A percentile compares a stretch with the other conserved stretches of the same genome.
Conservation (phyloP, 2,797 vertebrate species). For the Cyclura pinguis region DNA sequence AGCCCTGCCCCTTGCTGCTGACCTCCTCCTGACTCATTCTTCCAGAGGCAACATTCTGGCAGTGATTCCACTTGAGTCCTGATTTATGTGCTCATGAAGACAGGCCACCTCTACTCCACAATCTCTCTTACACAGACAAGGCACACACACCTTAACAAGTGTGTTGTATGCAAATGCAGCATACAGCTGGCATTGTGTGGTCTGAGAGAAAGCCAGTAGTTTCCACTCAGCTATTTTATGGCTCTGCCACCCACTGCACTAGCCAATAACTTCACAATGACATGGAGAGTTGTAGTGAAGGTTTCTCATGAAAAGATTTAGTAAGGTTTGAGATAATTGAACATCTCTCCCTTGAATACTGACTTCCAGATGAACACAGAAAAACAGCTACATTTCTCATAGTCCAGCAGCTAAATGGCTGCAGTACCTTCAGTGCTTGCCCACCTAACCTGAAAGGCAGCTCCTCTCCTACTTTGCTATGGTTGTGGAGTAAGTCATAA, state of each 20-base stretch:
- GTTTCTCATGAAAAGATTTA: constrained; percentile 78
- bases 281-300: constrained; percentile 74
- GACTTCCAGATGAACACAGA: constrained; percentile 71
- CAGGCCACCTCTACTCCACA: not conserved
- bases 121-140: too few species aligned
- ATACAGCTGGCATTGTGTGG: not conserved
- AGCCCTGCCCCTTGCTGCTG: too few species aligned
- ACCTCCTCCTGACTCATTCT: not conserved
- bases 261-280: constrained; percentile 73
- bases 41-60: fast-evolving
- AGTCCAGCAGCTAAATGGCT: constrained; percentile 69
- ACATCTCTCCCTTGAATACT: constrained; percentile 71
- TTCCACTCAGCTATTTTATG: constrained; percentile 62
- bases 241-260: not conserved
- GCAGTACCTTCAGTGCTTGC: constrained; percentile 41
- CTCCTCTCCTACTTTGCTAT: constrained; percentile 1
- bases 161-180: not conserved
- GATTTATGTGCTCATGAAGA: constrained; percentile 7
- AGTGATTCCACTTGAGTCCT: not conserved
- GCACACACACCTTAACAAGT: not conserved
- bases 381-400: constrained; percentile 75
- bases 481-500: not conserved
- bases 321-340: constrained; percentile 76
- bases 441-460: not conserved
- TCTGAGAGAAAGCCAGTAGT: constrained; percentile 11